Evolutionary conservation across 2,888 invertebrate species (phyloP).

Genomic region (Drosophila nr. medialis): DNA sequence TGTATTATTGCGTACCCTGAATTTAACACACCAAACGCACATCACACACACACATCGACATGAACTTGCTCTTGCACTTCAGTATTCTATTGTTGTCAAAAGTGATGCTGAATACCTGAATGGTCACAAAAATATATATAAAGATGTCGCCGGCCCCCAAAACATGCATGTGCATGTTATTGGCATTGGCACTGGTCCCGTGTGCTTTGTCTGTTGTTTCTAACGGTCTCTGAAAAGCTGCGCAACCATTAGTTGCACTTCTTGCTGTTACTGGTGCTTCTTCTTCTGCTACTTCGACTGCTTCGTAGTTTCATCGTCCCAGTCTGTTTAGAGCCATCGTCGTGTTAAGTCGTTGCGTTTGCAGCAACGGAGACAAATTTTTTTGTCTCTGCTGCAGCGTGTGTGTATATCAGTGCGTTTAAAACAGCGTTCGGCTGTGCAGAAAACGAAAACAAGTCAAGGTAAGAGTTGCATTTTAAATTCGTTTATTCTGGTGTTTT

Average conservation of each 20-base stretch:
- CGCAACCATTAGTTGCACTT: slow-evolving; percentile 30
- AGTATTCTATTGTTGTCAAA: no score
- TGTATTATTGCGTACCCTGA: slow-evolving; percentile 44
- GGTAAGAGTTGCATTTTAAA: slow-evolving; percentile 62
- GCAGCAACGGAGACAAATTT: slow-evolving; percentile 36
- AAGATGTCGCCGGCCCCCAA: no score
- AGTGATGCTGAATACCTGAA: no score
- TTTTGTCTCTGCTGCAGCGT: slow-evolving; percentile 40
- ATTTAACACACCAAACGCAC: slow-evolving; percentile 31
- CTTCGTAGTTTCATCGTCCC: slow-evolving; percentile 5
- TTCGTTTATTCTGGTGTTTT: slow-evolving; percentile 26
- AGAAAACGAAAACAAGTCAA: slow-evolving; percentile 31
- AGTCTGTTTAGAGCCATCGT: slow-evolving; percentile 3
- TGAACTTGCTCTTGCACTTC: no score
- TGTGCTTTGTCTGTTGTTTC: slow-evolving; percentile 13
- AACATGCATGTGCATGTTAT: slow-evolving; percentile 3
- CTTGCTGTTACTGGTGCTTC: slow-evolving; percentile 25
- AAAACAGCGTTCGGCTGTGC: slow-evolving; percentile 15
- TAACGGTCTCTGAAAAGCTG: slow-evolving; percentile 2
- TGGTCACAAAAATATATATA: no score
- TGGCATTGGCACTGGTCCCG: slow-evolving; percentile 1
- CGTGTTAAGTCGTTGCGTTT: slow-evolving; percentile 53
- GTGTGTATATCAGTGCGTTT: slow-evolving; percentile 16
- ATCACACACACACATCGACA: no score
- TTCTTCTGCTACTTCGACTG: background rate